These are phyloP conservation scores for Psittacula echo DNA, from an alignment of 2,797 vertebrate genomes.

Conservation along the genomic window DNA sequence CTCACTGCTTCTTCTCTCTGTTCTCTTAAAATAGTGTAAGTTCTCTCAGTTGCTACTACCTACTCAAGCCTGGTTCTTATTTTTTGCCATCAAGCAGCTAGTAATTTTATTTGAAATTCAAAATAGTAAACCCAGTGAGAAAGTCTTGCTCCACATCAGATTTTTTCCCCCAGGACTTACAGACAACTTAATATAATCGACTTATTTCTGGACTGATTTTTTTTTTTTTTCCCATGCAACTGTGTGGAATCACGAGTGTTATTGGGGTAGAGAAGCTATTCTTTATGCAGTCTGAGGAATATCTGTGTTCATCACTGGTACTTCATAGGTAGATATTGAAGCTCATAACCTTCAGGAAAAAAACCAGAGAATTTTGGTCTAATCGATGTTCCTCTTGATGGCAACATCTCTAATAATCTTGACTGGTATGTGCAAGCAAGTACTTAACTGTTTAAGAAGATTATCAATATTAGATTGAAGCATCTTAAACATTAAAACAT, in stretches of 20 bases:
- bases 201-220: neutral
- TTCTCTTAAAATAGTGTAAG: constrained; percentile 44
- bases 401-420: neutral
- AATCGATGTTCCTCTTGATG: neutral
- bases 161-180: neutral
- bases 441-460: neutral
- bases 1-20: constrained; percentile 36
- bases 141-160: neutral
- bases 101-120: constrained; percentile 23
- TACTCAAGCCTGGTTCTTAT: constrained; percentile 23
- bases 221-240: neutral
- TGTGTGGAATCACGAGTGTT: neutral
- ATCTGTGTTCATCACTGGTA: neutral
- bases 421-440: neutral
- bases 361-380: neutral
- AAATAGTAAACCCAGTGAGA: neutral
- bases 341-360: neutral
- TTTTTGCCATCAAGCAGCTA: constrained; percentile 22
- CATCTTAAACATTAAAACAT: neutral
- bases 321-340: neutral
- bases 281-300: neutral
- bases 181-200: neutral
- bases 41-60: constrained; percentile 24
- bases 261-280: neutral
- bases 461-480: neutral